These are phyloP conservation scores for Gopherus evgoodei DNA, from an alignment of 2,113 vertebrate genomes.

Conservation along the genomic window DNA sequence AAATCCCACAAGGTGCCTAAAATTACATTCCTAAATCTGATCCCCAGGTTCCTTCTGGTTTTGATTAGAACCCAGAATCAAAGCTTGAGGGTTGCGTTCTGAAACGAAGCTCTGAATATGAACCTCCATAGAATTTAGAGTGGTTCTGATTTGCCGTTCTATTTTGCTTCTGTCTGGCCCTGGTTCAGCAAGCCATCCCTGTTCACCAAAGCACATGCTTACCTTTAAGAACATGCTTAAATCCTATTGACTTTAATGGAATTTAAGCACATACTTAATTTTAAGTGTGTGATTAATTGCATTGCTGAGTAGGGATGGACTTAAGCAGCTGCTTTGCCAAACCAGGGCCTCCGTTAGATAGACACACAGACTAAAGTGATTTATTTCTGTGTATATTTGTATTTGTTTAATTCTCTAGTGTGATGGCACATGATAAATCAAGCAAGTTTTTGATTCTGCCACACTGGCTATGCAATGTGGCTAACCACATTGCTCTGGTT, in stretches of 20 bases:
- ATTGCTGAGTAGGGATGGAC: not conserved
- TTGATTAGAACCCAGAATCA: not conserved
- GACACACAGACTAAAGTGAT: not conserved
- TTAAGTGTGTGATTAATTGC: not conserved
- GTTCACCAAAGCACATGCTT: conserved; percentile 39
- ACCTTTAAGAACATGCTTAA: conserved; percentile 25
- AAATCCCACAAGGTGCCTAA: not conserved
- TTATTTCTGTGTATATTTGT: not conserved
- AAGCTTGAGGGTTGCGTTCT: not conserved
- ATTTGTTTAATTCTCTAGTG: not conserved
- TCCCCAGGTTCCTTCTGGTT: not conserved
- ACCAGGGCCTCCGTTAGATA: not conserved
- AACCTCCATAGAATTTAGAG: not conserved
- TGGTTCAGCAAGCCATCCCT: not conserved
- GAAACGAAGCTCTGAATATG: conserved; percentile 7
- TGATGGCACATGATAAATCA: conserved; percentile 7
- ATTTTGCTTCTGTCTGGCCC: not conserved
- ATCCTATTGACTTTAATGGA: not conserved
- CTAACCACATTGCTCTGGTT: not conserved
- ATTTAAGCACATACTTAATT: not conserved
- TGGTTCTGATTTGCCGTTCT: not conserved
- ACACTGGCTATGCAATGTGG: fast-evolving
- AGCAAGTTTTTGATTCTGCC: not conserved
- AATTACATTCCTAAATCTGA: conserved; percentile 29
- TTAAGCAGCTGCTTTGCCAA: conserved; percentile 13